Evolutionary conservation across 2,113 vertebrate genomes (phyloP).

Genomic region (Labrus mixtus): DNA sequence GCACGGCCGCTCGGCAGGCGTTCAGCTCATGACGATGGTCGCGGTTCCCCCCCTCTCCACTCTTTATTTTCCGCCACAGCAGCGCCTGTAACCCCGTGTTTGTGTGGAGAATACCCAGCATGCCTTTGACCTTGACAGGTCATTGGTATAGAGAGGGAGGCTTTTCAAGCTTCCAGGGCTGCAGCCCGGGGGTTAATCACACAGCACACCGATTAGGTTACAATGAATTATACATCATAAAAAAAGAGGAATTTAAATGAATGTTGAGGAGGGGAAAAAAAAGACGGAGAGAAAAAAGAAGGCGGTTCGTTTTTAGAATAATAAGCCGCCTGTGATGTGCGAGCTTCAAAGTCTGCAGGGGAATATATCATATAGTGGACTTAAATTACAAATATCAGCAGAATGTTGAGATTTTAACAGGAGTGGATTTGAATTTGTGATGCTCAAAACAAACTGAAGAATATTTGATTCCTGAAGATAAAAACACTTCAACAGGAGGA

Average conservation of each 20-base stretch:
- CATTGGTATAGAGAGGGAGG: slow-evolving; percentile 63
- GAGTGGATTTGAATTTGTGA: background rate
- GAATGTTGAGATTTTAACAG: background rate
- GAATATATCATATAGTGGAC: background rate
- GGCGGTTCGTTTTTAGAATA: slow-evolving; percentile 31
- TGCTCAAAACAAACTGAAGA: background rate
- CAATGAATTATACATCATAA: slow-evolving; percentile 62
- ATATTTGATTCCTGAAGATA: background rate
- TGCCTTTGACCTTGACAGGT: slow-evolving; percentile 85
- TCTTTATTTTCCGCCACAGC: slow-evolving; percentile 50
- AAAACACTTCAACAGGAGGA: background rate
- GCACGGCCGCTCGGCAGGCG: background rate
- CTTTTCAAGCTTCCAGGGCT: slow-evolving; percentile 46
- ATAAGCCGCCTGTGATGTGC: slow-evolving; percentile 27
- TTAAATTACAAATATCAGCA: background rate
- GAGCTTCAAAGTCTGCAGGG: slow-evolving; percentile 20
- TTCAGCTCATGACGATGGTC: slow-evolving; percentile 8
- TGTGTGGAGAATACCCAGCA: slow-evolving; percentile 72
- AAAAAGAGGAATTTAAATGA: slow-evolving; percentile 46
- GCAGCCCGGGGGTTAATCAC: slow-evolving; percentile 62
- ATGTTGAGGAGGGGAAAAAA: background rate
- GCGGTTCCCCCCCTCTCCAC: background rate
- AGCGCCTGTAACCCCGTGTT: slow-evolving; percentile 51
- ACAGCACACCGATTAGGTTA: slow-evolving; percentile 43
- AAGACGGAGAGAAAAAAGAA: background rate